Evolutionary conservation across 1,140 invertebrate species (phyloP).

Genomic region (Scaptomyza pallida): DNA sequence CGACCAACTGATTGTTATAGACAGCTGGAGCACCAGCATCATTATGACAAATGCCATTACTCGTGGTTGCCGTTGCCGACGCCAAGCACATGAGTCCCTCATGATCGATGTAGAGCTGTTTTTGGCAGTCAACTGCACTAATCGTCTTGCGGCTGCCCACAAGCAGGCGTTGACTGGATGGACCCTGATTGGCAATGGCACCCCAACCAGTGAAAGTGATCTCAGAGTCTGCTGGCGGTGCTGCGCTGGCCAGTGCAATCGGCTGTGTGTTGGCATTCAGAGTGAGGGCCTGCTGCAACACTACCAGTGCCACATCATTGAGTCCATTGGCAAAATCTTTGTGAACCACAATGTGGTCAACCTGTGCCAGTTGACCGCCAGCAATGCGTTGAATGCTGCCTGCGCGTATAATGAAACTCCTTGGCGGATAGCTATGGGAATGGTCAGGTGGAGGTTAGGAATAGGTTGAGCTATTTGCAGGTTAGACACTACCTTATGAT

Average conservation of each 20-base stretch:
- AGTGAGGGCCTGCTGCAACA: slow-evolving; percentile 50
- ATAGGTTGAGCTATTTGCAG: neutral
- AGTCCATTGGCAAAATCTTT: slow-evolving; percentile 43
- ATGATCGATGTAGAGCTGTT: slow-evolving; percentile 36
- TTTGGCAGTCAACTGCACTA: slow-evolving; percentile 44
- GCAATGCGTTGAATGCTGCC: slow-evolving; percentile 72
- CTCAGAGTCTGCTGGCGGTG: slow-evolving; percentile 46
- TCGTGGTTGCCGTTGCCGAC: neutral
- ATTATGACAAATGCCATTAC: slow-evolving; percentile 58
- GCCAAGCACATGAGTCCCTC: slow-evolving; percentile 64
- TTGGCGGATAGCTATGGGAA: slow-evolving; percentile 56
- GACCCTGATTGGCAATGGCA: slow-evolving; percentile 15
- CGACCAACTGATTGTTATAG: slow-evolving; percentile 66
- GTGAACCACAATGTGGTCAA: slow-evolving; percentile 61
- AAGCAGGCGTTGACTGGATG: slow-evolving; percentile 51
- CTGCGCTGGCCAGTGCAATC: slow-evolving; percentile 50
- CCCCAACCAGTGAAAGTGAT: slow-evolving; percentile 71
- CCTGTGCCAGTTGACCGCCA: slow-evolving; percentile 57
- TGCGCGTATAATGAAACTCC: slow-evolving; percentile 49
- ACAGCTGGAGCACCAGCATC: slow-evolving; percentile 77
- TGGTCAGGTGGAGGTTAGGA: neutral
- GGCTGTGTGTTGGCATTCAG: slow-evolving; percentile 60
- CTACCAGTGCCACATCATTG: slow-evolving; percentile 69
- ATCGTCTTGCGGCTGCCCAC: slow-evolving; percentile 50
- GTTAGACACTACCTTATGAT: slow-evolving; percentile 58